A percentile compares a stretch with the other conserved stretches of the same genome.
These are phyloP conservation scores for Parelbella ahira DNA, from an alignment of 2,888 invertebrate species.

Conservation along the genomic window DNA sequence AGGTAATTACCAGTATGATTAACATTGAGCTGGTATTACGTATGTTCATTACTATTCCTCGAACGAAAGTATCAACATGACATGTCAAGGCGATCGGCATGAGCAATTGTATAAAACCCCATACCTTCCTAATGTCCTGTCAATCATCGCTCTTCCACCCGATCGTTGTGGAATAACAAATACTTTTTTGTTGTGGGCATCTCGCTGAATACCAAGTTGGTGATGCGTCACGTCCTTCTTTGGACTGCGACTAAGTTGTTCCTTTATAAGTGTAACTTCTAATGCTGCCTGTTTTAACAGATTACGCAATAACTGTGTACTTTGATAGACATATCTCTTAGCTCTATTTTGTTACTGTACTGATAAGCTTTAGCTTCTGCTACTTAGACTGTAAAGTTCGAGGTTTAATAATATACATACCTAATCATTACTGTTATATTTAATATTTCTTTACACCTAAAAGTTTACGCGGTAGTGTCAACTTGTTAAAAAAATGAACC, in stretches of 20 bases:
- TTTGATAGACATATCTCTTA: too few species aligned
- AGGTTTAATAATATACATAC: too few species aligned
- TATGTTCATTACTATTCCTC: slow-evolving; percentile 49
- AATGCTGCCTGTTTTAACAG: too few species aligned
- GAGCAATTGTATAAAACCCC: slow-evolving; percentile 49
- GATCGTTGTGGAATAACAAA: slow-evolving; percentile 52
- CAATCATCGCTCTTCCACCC: slow-evolving; percentile 60
- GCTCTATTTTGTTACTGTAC: too few species aligned
- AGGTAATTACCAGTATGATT: neutral
- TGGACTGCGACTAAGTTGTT: slow-evolving; percentile 19
- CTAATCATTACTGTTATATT: too few species aligned
- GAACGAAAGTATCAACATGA: slow-evolving; percentile 49
- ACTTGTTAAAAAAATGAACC: too few species aligned
- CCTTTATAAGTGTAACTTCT: slow-evolving; percentile 1
- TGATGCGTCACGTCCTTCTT: slow-evolving; percentile 52
- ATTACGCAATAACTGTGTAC: too few species aligned
- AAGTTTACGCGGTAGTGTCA: too few species aligned
- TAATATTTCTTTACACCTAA: too few species aligned
- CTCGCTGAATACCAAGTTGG: slow-evolving; percentile 54
- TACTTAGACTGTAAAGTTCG: too few species aligned
- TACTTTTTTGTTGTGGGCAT: slow-evolving; percentile 50
- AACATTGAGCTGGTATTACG: neutral
- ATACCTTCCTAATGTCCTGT: slow-evolving; percentile 68
- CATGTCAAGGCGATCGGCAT: slow-evolving; percentile 50
- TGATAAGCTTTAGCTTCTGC: too few species aligned